Evolutionary conservation across 2,888 invertebrate genomes (phyloP).

Genomic region (Rotaria sp.): DNA sequence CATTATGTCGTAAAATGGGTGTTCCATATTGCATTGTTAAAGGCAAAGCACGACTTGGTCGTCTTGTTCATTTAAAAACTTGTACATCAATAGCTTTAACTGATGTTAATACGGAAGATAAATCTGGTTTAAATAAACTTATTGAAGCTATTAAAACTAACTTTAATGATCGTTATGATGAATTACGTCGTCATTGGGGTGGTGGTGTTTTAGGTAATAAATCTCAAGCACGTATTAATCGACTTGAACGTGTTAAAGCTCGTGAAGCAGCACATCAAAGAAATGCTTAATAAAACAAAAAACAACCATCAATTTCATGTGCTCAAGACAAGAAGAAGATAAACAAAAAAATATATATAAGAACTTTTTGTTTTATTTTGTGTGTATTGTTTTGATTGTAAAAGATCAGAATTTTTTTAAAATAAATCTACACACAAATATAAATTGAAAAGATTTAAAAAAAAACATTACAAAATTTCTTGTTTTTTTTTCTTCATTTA

Average conservation of each 20-base stretch:
- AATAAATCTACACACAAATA: slow-evolving; percentile 5
- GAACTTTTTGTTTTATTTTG: background rate
- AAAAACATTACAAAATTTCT: background rate
- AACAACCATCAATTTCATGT: background rate
- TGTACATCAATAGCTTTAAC: slow-evolving; percentile 80
- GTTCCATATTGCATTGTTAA: slow-evolving; percentile 99
- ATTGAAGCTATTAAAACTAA: slow-evolving; percentile 91
- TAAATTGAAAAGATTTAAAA: background rate
- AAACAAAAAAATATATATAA: background rate
- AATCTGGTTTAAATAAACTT: slow-evolving; percentile 78
- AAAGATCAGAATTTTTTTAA: background rate
- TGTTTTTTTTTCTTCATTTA: background rate
- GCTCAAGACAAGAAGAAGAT: background rate
- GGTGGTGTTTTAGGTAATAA: slow-evolving; percentile 91
- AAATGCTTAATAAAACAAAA: slow-evolving; percentile 43
- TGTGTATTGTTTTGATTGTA: slow-evolving; percentile 12
- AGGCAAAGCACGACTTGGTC: slow-evolving; percentile 89
- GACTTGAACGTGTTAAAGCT: slow-evolving; percentile 91
- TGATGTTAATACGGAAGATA: slow-evolving; percentile 67
- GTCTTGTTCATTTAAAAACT: slow-evolving; percentile 88
- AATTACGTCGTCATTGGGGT: slow-evolving; percentile 81
- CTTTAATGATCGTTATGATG: slow-evolving; percentile 96
- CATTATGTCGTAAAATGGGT: slow-evolving; percentile 97
- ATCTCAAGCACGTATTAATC: slow-evolving; percentile 86
- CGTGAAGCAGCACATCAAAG: slow-evolving; percentile 86